Evolutionary conservation across 2,797 vertebrate genomes (phyloP), one percentile per base, ranked within the genome.

Genomic region (Tiaroga cobitis): DNA sequence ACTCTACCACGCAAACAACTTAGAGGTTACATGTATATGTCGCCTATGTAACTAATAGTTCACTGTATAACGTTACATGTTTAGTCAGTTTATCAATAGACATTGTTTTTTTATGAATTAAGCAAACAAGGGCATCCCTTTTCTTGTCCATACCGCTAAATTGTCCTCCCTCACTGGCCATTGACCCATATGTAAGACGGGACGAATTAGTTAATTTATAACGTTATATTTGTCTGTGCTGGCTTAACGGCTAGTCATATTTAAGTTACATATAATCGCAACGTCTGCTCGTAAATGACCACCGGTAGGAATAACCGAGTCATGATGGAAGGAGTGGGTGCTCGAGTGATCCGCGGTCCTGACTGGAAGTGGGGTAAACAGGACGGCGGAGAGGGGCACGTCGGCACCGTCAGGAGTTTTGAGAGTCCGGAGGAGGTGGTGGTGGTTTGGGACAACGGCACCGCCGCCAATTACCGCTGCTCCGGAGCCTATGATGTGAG

Each of bases 351-450:
- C 65, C 96, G 98, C 54, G 98, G 98, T 92, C 98, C 98, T 1
- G 98, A 99, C 93, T 99, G 98, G 98, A 99, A 99, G 91, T 99
- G 98, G 98, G 98, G 98, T 6, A 99, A 99, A 91, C 98, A 99
- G 96, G 98, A 99, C 87, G 98, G 98, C 16, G 98, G 98, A 92
- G 98, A 99, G 93, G 98, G 98, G 87, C 98, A 99, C 92, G 97
- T 98, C 85, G 98, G 98, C 92, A 99, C 98, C 34, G 98, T 99
- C 26, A 95, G 98, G 92, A 99, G 98, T 95, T 99, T 99, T 92
- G 98, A 99, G 94, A 99, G 98, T 94, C 98, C 97, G 1, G 98
- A 99, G 93, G 98, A 99, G 91, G 98, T 99, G 92, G 98, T 99
- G 6, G 98, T 99, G 77, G 98, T 99, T 87, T 99, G 98, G 98